Conservation (phyloP, 2,113 vertebrate species). For the Polyodon spathula region DNA sequence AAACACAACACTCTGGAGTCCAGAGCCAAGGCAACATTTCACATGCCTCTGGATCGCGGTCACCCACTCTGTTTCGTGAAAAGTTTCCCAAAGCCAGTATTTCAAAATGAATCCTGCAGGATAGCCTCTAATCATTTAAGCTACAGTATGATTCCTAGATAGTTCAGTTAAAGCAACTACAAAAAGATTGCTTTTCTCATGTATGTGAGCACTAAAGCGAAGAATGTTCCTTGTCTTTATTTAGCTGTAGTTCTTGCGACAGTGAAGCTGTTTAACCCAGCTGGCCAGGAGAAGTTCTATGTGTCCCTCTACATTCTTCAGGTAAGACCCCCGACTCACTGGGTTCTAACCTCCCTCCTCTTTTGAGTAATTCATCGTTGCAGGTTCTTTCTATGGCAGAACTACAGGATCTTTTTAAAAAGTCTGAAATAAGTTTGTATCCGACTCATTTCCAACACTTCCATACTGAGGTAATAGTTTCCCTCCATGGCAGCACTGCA, state of each 20-base stretch:
- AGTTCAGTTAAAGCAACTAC: no score
- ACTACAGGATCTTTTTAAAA: no score
- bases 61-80: background rate
- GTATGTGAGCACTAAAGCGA: background rate
- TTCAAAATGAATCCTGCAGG: no score
- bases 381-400: background rate
- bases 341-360: background rate
- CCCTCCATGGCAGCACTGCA: background rate
- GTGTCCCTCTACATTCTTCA: conserved; percentile 57
- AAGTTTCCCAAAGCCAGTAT: no score
- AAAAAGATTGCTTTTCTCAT: background rate
- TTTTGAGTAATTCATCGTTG: background rate
- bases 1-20: no score
- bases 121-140: no score
- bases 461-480: background rate
- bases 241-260: conserved; percentile 55
- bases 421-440: background rate
- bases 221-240: conserved; percentile 12
- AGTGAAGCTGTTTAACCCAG: conserved; percentile 40
- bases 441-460: background rate
- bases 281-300: conserved; percentile 36
- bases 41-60: conserved; percentile 19
- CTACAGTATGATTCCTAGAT: no score
- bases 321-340: conserved; percentile 37
- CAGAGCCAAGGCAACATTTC: no score